A percentile compares a stretch with the other conserved stretches of the same genome.
phyloP scores from a whole-genome alignment of 2,888 invertebrate genomes.

The Eurois occulta region DNA sequence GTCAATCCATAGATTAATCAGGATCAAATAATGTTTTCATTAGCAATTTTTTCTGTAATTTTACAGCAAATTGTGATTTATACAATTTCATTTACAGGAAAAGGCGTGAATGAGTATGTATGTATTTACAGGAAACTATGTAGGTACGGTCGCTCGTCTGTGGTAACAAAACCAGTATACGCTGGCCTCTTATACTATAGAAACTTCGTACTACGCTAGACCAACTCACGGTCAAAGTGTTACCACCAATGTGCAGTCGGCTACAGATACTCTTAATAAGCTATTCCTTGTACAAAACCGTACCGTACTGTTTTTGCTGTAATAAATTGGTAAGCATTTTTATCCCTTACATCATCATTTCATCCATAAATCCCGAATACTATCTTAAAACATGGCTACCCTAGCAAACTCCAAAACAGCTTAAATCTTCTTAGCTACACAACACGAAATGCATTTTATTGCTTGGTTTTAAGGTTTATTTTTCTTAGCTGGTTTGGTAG shows the following conservation, averaged over 20 bases:
- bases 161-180: neutral
- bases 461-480: constrained; percentile 43
- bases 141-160: neutral
- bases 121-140: neutral
- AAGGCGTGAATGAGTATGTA: neutral
- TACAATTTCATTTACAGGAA: neutral
- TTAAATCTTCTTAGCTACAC: neutral
- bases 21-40: neutral
- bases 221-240: neutral
- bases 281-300: neutral
- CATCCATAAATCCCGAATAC: constrained; percentile 12
- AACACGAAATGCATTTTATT: constrained; percentile 53
- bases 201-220: neutral
- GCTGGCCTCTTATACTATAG: neutral
- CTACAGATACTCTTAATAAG: neutral
- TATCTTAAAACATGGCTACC: constrained; percentile 37
- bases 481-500: constrained; percentile 33
- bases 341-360: constrained; percentile 2
- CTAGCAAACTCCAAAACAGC: constrained; percentile 25
- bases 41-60: neutral
- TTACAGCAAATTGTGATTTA: neutral
- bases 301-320: neutral
- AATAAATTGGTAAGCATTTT: constrained; percentile 16
- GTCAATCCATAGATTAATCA: neutral
- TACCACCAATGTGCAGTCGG: neutral